Base-by-base conservation (phyloP, 1,140 invertebrate genomes). In the Conus ventricosus region DNA sequence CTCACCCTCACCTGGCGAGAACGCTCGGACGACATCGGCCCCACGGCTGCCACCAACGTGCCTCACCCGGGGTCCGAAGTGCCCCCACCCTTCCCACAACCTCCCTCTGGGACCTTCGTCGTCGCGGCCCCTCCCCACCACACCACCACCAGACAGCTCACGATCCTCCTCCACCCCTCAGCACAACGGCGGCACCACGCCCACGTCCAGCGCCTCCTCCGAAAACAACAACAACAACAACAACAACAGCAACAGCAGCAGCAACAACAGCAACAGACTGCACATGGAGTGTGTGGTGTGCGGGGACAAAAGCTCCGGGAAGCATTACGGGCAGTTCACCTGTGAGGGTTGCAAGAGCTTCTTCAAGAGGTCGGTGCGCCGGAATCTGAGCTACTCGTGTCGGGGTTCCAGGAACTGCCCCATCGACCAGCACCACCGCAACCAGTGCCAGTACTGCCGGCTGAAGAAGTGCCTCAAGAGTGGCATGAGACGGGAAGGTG, bases 401-500 rank as follows among this genome's bases (percentile, higher is more conserved):
- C 96, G 99, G 92, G 99, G 98, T 88, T 99, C 97, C 95, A 96
- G 98, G 92, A 99, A 98, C 95, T 99, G 99, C 95, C 98, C 99
- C 87, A 99, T 99, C 92, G 99, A 99, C 96, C 98, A 99, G 95
- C 99, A 99, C 95, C 99, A 99, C 96, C 97, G 99, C 91, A 99
- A 99, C 96, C 99, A 99, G 96, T 99, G 99, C 96, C 99, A 99
- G 96, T 99, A 96, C 91, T 99, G 99, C 96, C 97, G 99, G 91
- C 97, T 99, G 91, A 98, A 98, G 96, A 99, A 99, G 97, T 99
- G 99, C 96, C 97, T 99, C 95, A 99, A 99, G 96, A 99, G 99
- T 97, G 99, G 99, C 95, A 99, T 99, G 99, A 96, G 99, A 95
- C 97, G 98, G 97, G 99, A 99, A 99, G 99, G 99, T 99, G 97